Percentiles rank a stretch among this genome's conserved stretches.
phyloP scores from a whole-genome alignment of 2,888 invertebrate genomes.

The Cacoxenus indagator region DNA sequence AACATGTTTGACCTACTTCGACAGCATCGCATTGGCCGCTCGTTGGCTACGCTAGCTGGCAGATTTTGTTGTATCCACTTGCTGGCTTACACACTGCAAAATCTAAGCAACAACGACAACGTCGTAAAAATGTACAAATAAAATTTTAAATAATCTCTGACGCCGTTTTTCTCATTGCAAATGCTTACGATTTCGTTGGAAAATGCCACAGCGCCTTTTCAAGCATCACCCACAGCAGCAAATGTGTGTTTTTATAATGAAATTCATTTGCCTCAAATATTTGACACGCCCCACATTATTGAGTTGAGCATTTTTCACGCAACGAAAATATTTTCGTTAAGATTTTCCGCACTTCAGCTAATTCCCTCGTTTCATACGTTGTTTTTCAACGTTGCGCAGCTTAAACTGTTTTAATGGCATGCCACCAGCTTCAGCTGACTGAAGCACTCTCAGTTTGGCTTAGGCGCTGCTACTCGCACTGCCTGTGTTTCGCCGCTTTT shows the following conservation, averaged over 20 bases:
- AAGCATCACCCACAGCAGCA: background rate
- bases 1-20: constrained; percentile 21
- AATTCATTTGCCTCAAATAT: constrained; percentile 10
- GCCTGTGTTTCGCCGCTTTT: no score
- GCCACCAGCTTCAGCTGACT: no score
- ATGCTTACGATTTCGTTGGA: background rate
- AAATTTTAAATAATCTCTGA: constrained; percentile 18
- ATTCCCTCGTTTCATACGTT: background rate
- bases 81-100: no score
- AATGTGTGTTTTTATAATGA: background rate
- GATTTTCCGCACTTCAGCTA: background rate
- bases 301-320: background rate
- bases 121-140: constrained; percentile 2
- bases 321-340: background rate
- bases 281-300: constrained; percentile 7
- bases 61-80: no score
- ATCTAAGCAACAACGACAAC: no score
- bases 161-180: background rate
- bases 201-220: background rate
- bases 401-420: no score
- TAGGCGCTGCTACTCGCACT: no score
- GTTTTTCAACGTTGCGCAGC: background rate
- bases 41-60: background rate
- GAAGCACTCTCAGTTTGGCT: no score
- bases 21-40: background rate